A percentile compares a stretch with the other conserved stretches of the same genome.
Evolutionary conservation across 2,797 vertebrate species (phyloP).

Genomic region (Percopsis omiscomaycus): DNA sequence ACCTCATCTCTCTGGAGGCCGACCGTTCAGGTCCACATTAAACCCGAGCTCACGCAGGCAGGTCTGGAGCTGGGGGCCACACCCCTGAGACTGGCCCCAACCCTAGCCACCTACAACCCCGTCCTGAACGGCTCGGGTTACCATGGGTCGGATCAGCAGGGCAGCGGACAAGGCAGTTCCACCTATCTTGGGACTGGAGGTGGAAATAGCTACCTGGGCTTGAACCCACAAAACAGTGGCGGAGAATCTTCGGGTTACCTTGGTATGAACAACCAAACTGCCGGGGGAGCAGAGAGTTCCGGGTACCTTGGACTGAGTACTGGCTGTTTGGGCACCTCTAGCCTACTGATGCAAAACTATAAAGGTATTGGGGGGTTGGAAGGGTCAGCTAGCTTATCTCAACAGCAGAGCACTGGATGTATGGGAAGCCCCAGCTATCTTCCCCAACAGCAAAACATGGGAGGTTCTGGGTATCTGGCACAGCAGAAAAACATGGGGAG

Average conservation of each 20-base stretch:
- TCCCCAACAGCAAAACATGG: slow-evolving; percentile 48
- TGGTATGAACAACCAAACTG: slow-evolving; percentile 71
- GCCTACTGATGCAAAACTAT: slow-evolving; percentile 63
- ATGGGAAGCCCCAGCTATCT: slow-evolving; percentile 60
- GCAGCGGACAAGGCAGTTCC: slow-evolving; percentile 56
- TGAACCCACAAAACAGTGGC: slow-evolving; percentile 65
- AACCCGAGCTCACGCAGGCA: slow-evolving; percentile 66
- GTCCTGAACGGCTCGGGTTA: slow-evolving; percentile 78
- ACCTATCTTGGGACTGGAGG: slow-evolving; percentile 67
- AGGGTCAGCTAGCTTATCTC: slow-evolving; percentile 65
- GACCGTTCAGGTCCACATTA: slow-evolving; percentile 76
- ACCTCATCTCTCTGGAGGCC: slow-evolving; percentile 80
- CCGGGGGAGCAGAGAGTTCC: slow-evolving; percentile 64
- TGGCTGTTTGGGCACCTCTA: slow-evolving; percentile 41
- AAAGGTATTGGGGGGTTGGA: slow-evolving; percentile 62
- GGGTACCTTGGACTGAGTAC: slow-evolving; percentile 69
- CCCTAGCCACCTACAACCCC: slow-evolving; percentile 69
- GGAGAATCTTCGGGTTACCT: slow-evolving; percentile 69
- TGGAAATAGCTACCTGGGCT: slow-evolving; percentile 61
- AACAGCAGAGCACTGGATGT: slow-evolving; percentile 57
- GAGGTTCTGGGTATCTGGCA: slow-evolving; percentile 49
- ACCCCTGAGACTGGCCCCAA: slow-evolving; percentile 64
- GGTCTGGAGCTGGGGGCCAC: slow-evolving; percentile 64
- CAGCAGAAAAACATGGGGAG: slow-evolving; percentile 51
- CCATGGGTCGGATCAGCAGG: slow-evolving; percentile 69